Conservation (phyloP, 2,888 invertebrate species). For the Agrotis ipsilon region DNA sequence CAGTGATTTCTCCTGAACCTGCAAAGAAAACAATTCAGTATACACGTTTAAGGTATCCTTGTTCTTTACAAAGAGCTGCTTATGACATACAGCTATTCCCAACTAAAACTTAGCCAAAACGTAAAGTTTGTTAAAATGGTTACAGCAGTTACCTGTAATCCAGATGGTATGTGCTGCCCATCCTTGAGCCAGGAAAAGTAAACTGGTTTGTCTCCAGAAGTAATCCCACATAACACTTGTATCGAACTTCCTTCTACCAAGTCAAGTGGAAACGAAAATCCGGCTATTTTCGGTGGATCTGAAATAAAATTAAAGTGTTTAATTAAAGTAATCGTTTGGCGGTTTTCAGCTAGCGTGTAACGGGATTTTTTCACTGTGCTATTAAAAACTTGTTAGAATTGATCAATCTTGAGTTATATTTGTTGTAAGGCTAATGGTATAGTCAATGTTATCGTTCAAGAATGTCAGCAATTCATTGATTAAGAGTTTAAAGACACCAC, state of each 20-base stretch:
- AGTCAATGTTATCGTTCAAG: too few species aligned
- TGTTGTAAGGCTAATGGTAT: too few species aligned
- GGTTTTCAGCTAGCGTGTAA: too few species aligned
- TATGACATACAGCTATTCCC: too few species aligned
- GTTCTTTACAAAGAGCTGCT: too few species aligned
- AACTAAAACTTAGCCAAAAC: too few species aligned
- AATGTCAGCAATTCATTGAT: too few species aligned
- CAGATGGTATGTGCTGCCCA: constrained; percentile 92
- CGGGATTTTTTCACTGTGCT: too few species aligned
- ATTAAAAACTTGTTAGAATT: too few species aligned
- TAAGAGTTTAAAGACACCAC: neutral
- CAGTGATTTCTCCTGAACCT: constrained; percentile 93
- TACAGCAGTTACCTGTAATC: constrained; percentile 89
- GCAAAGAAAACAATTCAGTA: neutral
- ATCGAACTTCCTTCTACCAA: constrained; percentile 96
- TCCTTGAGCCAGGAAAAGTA: constrained; percentile 94
- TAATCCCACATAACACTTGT: constrained; percentile 95
- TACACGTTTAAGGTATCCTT: too few species aligned
- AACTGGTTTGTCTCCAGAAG: constrained; percentile 93
- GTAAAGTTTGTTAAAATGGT: too few species aligned
- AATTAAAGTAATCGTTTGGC: neutral
- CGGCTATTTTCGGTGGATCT: constrained; percentile 96
- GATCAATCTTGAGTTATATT: too few species aligned
- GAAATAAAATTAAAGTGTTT: constrained; percentile 55
- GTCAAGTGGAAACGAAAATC: constrained; percentile 95